These are phyloP conservation scores for Nematostella vectensis DNA, from an alignment of 92 coral and sea anemone species.

Conservation along the genomic window DNA sequence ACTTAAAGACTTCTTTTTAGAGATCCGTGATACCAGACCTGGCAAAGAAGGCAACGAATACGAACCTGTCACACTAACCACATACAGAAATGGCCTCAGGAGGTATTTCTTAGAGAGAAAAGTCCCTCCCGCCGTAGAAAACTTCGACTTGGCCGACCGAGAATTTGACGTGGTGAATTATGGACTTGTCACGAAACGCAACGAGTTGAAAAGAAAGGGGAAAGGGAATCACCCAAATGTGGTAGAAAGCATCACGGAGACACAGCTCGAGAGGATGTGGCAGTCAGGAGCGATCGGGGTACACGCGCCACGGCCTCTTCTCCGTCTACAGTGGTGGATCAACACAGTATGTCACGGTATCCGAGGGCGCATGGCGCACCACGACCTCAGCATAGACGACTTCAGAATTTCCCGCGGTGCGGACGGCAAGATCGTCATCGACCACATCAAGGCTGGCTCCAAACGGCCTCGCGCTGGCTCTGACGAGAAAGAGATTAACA, in stretches of 20 bases:
- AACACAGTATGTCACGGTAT: conserved; percentile 97
- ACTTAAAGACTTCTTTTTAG: conserved; percentile 94
- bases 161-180: conserved; percentile 98
- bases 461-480: conserved; percentile 79
- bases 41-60: conserved; percentile 99
- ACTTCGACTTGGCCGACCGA: conserved; percentile 97
- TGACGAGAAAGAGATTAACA: conserved; percentile 80
- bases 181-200: conserved; percentile 93
- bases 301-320: conserved; percentile 91
- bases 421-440: conserved; percentile 95
- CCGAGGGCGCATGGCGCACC: conserved; percentile 99
- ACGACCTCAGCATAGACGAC: conserved; percentile 93
- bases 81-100: conserved; percentile 95
- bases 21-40: conserved; percentile 98
- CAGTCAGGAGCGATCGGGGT: conserved; percentile 98
- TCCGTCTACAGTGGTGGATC: conserved; percentile 99
- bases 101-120: conserved; percentile 97
- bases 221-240: conserved; percentile 99
- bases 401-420: conserved; percentile 95
- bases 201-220: conserved; percentile 97
- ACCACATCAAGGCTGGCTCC: conserved; percentile 86
- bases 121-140: conserved; percentile 94
- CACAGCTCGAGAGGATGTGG: conserved; percentile 99
- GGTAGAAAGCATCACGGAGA: conserved; percentile 96
- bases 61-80: conserved; percentile 96